Evolutionary conservation across 2,888 invertebrate species (phyloP).

Genomic region (Elmis aenea): DNA sequence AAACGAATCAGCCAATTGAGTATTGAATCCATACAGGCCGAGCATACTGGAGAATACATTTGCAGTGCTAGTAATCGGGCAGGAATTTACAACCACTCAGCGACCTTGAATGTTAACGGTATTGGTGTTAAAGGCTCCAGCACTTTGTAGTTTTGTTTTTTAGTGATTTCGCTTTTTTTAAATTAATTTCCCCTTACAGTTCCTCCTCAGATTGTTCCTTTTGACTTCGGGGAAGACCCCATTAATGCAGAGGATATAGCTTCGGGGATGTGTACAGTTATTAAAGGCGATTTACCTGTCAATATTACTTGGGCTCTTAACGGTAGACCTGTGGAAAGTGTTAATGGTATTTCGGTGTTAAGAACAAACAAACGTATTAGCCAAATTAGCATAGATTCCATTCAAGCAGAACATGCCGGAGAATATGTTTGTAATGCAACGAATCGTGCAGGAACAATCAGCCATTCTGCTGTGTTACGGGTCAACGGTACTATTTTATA

Average conservation of each 20-base stretch:
- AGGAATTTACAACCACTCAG: slow-evolving; percentile 52
- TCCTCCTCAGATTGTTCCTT: slow-evolving; percentile 52
- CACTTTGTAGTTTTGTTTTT: slow-evolving; percentile 11
- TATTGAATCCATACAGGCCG: slow-evolving; percentile 57
- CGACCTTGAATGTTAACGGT: slow-evolving; percentile 38
- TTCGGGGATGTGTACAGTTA: slow-evolving; percentile 56
- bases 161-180: slow-evolving; percentile 44
- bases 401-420: slow-evolving; percentile 65
- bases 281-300: slow-evolving; percentile 59
- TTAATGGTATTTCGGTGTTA: slow-evolving; percentile 53
- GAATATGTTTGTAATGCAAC: slow-evolving; percentile 72
- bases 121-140: slow-evolving; percentile 8
- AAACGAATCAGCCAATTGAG: slow-evolving; percentile 60
- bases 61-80: slow-evolving; percentile 58
- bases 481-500: slow-evolving; percentile 63
- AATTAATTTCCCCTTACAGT: slow-evolving; percentile 35
- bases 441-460: slow-evolving; percentile 66
- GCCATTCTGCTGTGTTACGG: slow-evolving; percentile 63
- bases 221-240: slow-evolving; percentile 57
- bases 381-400: slow-evolving; percentile 62
- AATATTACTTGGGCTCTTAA: slow-evolving; percentile 58
- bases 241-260: slow-evolving; percentile 58
- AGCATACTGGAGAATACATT: slow-evolving; percentile 59
- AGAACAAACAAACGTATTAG: slow-evolving; percentile 50
- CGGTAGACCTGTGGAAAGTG: slow-evolving; percentile 48